Conservation (phyloP, 35 echinoderm and acorn worm species). For the Acanthaster planci region DNA sequence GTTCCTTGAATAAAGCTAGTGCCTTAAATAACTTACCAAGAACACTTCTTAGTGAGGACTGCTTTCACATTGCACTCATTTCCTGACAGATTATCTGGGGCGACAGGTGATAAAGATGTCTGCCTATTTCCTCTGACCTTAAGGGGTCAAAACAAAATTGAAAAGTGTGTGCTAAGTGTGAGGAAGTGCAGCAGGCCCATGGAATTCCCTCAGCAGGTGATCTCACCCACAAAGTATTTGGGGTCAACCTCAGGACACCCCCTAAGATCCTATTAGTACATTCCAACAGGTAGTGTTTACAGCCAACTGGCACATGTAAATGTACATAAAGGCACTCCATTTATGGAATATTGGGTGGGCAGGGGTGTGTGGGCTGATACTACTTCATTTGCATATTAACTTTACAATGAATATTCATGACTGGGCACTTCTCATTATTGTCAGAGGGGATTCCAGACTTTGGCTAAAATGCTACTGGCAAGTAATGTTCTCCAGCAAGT, state of each 20-base stretch:
- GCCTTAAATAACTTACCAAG: no score
- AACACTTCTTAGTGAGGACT: no score
- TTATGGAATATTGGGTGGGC: conserved; percentile 1
- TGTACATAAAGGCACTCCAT: no score
- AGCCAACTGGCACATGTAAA: not conserved
- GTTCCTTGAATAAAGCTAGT: no score
- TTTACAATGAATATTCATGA: conserved; percentile 17
- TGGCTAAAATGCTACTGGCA: no score
- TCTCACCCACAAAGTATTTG: not conserved
- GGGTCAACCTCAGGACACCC: not conserved
- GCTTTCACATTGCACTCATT: no score
- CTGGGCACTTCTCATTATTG: no score
- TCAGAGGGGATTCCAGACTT: no score
- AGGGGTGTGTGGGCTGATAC: not conserved
- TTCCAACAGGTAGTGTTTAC: conserved; percentile 11
- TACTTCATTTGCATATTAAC: not conserved
- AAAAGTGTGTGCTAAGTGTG: not conserved
- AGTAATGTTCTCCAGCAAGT: no score
- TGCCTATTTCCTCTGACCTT: not conserved
- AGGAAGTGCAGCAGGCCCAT: not conserved
- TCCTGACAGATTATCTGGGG: no score
- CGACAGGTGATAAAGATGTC: no score
- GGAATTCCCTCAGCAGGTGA: conserved; percentile 22
- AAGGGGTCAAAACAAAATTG: not conserved
- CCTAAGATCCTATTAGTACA: conserved; percentile 17